phyloP scores from a whole-genome alignment of 2,113 vertebrate genomes.

The Gopherus flavomarginatus region DNA sequence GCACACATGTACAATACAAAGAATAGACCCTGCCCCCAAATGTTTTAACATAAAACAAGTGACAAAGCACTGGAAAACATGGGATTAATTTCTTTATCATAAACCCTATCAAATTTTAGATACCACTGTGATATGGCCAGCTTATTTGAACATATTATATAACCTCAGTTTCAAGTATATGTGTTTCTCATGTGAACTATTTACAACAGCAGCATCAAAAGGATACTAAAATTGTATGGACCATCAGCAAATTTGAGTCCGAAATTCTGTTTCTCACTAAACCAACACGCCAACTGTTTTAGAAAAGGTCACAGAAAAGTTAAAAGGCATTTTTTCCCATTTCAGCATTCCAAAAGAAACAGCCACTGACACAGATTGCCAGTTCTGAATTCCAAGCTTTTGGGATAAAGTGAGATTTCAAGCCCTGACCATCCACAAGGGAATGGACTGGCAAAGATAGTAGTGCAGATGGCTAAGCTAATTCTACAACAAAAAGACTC shows the following conservation, averaged over 20 bases:
- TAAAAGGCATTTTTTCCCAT: background rate
- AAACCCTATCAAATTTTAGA: background rate
- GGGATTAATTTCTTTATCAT: background rate
- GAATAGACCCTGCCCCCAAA: background rate
- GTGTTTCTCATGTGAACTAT: background rate
- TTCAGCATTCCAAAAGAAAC: background rate
- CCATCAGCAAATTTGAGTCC: background rate
- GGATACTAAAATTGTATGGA: background rate
- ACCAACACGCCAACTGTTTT: background rate
- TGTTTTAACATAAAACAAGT: background rate
- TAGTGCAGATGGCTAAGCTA: background rate
- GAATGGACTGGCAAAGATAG: background rate
- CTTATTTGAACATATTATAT: background rate
- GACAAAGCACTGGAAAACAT: background rate
- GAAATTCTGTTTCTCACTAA: background rate
- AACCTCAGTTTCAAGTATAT: background rate
- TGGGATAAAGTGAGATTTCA: background rate
- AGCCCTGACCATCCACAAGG: background rate
- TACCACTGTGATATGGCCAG: background rate
- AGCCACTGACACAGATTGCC: background rate
- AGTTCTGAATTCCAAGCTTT: background rate
- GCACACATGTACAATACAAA: background rate
- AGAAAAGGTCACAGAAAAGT: background rate
- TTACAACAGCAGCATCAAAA: background rate
- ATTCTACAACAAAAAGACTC: background rate